Evolutionary conservation across 2,113 vertebrate genomes (phyloP).

Genomic region (Gallinago paraguaiae): DNA sequence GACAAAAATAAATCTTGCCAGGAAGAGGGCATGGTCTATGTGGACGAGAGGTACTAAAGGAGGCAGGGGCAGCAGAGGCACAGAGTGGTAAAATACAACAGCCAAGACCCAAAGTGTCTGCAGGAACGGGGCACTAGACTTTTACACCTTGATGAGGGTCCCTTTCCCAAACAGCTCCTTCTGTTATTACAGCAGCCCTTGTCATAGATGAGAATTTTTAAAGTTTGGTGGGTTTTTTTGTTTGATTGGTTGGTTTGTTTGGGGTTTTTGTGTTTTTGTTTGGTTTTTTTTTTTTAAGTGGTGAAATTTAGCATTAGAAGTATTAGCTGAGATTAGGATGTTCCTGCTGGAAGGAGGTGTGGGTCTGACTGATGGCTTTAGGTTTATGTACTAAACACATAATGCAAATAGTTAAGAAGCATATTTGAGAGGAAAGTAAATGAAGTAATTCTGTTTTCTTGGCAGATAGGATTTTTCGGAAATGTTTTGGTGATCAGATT

Average conservation of each 20-base stretch:
- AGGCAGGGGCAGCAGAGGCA: neutral
- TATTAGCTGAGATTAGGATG: neutral
- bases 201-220: neutral
- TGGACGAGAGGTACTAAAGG: neutral
- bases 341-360: neutral
- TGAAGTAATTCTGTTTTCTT: slow-evolving; percentile 2
- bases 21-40: neutral
- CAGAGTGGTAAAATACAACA: accelerated
- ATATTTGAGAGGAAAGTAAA: neutral
- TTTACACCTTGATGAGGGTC: neutral
- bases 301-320: neutral
- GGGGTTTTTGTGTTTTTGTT: too few relatives aligned
- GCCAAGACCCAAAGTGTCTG: neutral
- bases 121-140: neutral
- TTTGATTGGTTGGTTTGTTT: too few relatives aligned
- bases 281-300: neutral
- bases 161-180: neutral
- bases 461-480: neutral
- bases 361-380: neutral
- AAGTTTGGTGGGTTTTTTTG: neutral
- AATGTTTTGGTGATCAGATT: slow-evolving; percentile 6
- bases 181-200: neutral
- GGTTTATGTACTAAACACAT: slow-evolving; percentile 5
- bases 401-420: neutral
- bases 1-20: neutral